Evolutionary conservation across 1,140 invertebrate species (phyloP).

Genomic region (Adoxophyes honmai): DNA sequence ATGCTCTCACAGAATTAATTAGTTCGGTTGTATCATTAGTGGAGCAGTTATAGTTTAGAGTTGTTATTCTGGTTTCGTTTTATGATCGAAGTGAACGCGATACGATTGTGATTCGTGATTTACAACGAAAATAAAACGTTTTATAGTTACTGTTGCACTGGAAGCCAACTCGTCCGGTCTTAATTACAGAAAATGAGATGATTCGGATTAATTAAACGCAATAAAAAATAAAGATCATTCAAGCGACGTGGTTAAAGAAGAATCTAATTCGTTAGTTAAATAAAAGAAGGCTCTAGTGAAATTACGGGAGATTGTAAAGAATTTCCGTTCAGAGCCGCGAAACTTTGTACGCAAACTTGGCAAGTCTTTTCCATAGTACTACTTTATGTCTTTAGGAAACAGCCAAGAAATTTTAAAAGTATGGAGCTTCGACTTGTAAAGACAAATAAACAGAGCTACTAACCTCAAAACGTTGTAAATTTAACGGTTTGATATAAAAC

Average conservation of each 20-base stretch:
- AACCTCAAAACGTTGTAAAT: neutral
- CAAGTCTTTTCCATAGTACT: neutral
- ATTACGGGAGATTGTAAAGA: no score
- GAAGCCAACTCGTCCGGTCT: neutral
- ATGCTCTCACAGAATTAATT: neutral
- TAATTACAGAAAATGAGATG: constrained; percentile 7
- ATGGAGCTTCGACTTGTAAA: no score
- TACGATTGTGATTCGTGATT: constrained; percentile 11
- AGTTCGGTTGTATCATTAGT: constrained; percentile 4
- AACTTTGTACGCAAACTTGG: neutral
- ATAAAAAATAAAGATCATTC: neutral
- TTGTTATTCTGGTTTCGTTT: constrained; percentile 12
- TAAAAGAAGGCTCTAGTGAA: no score
- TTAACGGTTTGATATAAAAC: constrained; percentile 8
- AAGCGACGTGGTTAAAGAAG: no score
- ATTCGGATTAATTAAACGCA: neutral
- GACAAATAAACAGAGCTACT: neutral
- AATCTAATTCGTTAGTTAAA: no score
- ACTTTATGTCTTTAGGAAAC: neutral
- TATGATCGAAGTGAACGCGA: constrained; percentile 8
- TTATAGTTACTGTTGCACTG: constrained; percentile 9
- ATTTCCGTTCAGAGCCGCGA: no score
- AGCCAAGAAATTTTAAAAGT: neutral
- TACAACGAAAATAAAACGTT: constrained; percentile 11
- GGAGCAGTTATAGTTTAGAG: constrained; percentile 6